A percentile compares a stretch with the other conserved stretches of the same genome.
These are phyloP conservation scores for Oreamnos americanus DNA, from an alignment of 2,113 vertebrate genomes.

Conservation along the genomic window DNA sequence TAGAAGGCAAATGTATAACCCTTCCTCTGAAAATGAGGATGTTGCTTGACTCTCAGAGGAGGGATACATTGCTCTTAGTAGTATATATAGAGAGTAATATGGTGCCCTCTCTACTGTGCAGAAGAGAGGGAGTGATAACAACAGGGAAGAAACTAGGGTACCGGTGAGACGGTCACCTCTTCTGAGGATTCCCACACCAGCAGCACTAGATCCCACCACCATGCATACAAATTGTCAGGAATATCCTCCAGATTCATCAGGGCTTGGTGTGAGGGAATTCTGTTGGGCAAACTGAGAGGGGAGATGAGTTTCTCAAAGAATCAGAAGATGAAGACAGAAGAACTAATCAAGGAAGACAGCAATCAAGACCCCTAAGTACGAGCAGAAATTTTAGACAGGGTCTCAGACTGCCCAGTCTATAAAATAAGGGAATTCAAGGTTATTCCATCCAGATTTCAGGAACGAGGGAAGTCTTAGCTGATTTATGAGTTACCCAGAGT, in stretches of 20 bases:
- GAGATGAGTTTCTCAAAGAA: neutral
- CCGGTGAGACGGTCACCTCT: fast-evolving
- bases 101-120: neutral
- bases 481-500: neutral
- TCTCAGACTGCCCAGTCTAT: neutral
- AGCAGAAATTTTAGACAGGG: neutral
- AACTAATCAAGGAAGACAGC: neutral
- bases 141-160: neutral
- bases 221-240: neutral
- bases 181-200: neutral
- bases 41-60: neutral
- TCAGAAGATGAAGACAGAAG: neutral
- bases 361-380: neutral
- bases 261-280: neutral
- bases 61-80: neutral
- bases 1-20: neutral
- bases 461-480: neutral
- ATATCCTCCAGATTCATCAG: neutral
- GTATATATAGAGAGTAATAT: neutral
- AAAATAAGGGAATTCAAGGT: neutral
- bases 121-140: neutral
- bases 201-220: neutral
- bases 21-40: neutral
- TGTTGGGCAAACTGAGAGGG: neutral
- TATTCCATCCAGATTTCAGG: neutral